phyloP scores from a whole-genome alignment of 2,113 vertebrate species.

The Saiga tatarica region DNA sequence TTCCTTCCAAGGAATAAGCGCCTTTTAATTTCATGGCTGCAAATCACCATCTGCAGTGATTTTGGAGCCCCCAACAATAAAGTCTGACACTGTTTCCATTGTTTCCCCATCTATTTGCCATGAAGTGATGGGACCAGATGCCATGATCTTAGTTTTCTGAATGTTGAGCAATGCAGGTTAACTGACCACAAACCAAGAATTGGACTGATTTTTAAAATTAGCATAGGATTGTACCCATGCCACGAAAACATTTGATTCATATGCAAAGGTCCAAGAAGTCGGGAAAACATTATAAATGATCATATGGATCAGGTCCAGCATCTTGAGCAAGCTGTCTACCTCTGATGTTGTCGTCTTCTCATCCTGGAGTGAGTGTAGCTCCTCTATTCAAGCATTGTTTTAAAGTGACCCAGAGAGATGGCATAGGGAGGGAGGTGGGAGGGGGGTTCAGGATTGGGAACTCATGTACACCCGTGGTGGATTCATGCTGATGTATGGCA shows the following conservation, averaged over 20 bases:
- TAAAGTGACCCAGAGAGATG: neutral
- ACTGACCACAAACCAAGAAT: neutral
- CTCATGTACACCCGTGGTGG: too few relatives aligned
- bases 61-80: too few relatives aligned
- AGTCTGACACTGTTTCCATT: too few relatives aligned
- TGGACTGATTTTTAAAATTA: neutral
- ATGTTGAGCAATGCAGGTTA: neutral
- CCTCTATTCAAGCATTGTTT: neutral
- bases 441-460: too few relatives aligned
- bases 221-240: neutral
- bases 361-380: neutral
- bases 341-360: neutral
- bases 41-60: too few relatives aligned
- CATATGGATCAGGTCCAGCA: neutral
- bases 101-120: too few relatives aligned
- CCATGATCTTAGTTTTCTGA: too few relatives aligned
- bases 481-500: too few relatives aligned
- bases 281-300: neutral
- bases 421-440: too few relatives aligned
- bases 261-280: neutral
- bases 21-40: too few relatives aligned
- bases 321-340: neutral
- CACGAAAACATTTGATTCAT: neutral
- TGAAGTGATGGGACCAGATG: too few relatives aligned
- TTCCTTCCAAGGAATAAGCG: too few relatives aligned